Percentiles rank a stretch among this genome's conserved stretches.
Conservation (phyloP, 2,797 vertebrate species). For the Poeciliopsis presidionis region DNA sequence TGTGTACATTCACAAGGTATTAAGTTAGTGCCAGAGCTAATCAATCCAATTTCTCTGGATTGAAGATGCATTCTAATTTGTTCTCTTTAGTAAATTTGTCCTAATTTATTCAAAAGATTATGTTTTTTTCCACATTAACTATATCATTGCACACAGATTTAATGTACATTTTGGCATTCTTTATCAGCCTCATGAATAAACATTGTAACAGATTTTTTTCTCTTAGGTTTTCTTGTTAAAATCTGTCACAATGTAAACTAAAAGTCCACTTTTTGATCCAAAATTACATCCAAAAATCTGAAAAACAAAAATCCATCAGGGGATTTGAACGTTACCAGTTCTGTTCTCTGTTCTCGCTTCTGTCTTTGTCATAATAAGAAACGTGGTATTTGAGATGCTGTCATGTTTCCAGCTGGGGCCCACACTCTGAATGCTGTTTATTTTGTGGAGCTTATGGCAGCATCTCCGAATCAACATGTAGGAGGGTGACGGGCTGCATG, state of each 20-base stretch:
- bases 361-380: constrained; percentile 44
- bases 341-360: constrained; percentile 21
- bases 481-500: constrained; percentile 69
- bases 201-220: constrained; percentile 6
- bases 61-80: background rate
- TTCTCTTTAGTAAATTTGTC: background rate
- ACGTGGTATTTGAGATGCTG: constrained; percentile 56
- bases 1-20: background rate
- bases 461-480: constrained; percentile 72
- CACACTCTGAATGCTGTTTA: constrained; percentile 67
- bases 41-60: background rate
- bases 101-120: background rate
- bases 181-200: constrained; percentile 1
- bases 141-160: constrained; percentile 1
- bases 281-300: constrained; percentile 17
- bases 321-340: constrained; percentile 15
- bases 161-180: background rate
- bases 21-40: background rate
- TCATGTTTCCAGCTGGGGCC: constrained; percentile 69
- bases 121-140: background rate
- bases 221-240: constrained; percentile 16
- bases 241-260: constrained; percentile 22
- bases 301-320: constrained; percentile 17
- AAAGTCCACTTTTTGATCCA: constrained; percentile 23
- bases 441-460: constrained; percentile 68